Conservation (phyloP, 1,140 invertebrate species). For the Drosophila cardini region DNA sequence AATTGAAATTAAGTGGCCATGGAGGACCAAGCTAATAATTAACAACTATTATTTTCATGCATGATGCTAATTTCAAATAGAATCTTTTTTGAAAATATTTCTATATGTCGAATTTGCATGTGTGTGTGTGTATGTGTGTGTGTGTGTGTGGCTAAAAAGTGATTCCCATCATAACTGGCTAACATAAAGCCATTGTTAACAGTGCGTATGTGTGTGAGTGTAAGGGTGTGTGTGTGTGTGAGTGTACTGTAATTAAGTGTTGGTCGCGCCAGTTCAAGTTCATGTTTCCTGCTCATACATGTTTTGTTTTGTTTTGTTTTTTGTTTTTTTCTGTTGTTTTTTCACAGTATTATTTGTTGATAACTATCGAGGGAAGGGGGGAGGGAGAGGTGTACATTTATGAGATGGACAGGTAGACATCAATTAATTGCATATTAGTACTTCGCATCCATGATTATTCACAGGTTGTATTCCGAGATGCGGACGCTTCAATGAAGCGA, state of each 20-base stretch:
- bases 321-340: neutral
- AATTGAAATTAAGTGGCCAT: slow-evolving; percentile 15
- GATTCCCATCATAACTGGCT: slow-evolving; percentile 57
- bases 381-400: neutral
- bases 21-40: slow-evolving; percentile 24
- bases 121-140: slow-evolving; percentile 2
- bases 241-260: slow-evolving; percentile 36
- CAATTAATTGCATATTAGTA: slow-evolving; percentile 78
- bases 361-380: neutral
- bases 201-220: neutral
- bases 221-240: too few species aligned
- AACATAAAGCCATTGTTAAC: slow-evolving; percentile 61
- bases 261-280: slow-evolving; percentile 58
- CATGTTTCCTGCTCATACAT: slow-evolving; percentile 53
- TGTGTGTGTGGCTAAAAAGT: slow-evolving; percentile 11
- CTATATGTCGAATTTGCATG: neutral
- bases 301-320: slow-evolving; percentile 12
- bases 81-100: neutral
- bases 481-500: slow-evolving; percentile 66
- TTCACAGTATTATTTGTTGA: neutral
- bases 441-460: slow-evolving; percentile 51
- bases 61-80: slow-evolving; percentile 3
- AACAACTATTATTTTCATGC: slow-evolving; percentile 22
- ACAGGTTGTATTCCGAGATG: slow-evolving; percentile 12
- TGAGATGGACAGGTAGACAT: slow-evolving; percentile 23